Percentiles rank a stretch among this genome's conserved stretches.
These are phyloP conservation scores for Hemiscyllium ocellatum DNA, from an alignment of 2,113 vertebrate genomes.

Conservation along the genomic window DNA sequence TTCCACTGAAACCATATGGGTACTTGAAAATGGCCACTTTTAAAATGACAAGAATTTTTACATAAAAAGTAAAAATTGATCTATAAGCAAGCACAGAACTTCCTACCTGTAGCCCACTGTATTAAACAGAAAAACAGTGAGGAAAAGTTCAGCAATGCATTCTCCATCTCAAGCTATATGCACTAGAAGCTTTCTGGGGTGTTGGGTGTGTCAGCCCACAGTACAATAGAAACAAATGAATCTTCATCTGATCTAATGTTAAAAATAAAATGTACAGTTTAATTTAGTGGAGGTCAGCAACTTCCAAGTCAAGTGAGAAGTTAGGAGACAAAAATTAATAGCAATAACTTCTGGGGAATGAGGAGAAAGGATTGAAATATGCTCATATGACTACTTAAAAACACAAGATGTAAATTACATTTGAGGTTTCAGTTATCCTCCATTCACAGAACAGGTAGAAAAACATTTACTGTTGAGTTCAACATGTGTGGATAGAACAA, in stretches of 20 bases:
- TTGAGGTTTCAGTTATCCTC: neutral
- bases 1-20: neutral
- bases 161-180: neutral
- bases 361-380: no score
- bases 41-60: neutral
- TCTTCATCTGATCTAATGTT: neutral
- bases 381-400: neutral
- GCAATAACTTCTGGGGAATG: neutral
- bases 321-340: neutral
- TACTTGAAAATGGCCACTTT: neutral
- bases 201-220: neutral
- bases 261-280: slow-evolving; percentile 9
- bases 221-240: neutral
- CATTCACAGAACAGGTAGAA: neutral
- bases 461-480: neutral
- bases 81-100: neutral
- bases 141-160: neutral
- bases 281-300: neutral
- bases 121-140: neutral
- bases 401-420: neutral
- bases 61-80: neutral
- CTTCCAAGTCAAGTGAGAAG: neutral
- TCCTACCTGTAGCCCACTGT: neutral
- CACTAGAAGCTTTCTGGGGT: neutral
- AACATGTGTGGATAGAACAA: neutral